A percentile compares a stretch with the other conserved stretches of the same genome.
These are phyloP conservation scores for Amiota mariae DNA, from an alignment of 2,888 invertebrate genomes.

Conservation along the genomic window DNA sequence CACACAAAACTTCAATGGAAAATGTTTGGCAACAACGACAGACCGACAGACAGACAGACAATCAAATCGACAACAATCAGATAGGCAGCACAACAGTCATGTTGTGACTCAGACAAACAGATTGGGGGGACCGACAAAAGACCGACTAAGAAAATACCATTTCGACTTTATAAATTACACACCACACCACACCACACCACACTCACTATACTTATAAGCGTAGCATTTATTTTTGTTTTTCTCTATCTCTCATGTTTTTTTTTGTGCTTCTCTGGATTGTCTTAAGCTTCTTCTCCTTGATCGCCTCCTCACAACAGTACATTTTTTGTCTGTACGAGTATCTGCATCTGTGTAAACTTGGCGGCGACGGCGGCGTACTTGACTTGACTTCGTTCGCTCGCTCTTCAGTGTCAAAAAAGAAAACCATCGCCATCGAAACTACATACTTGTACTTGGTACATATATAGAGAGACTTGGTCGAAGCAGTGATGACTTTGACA, in stretches of 20 bases:
- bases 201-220: too few relatives aligned
- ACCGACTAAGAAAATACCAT: background rate
- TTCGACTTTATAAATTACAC: slow-evolving; percentile 15
- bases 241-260: background rate
- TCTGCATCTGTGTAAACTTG: slow-evolving; percentile 22
- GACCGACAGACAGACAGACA: background rate
- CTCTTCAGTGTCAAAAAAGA: slow-evolving; percentile 21
- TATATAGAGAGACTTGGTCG: slow-evolving; percentile 12
- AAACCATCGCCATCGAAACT: background rate
- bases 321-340: slow-evolving; percentile 5
- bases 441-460: background rate
- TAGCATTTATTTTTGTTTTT: background rate
- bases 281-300: background rate
- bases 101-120: background rate
- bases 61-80: slow-evolving; percentile 20
- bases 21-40: background rate
- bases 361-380: slow-evolving; percentile 4
- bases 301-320: background rate
- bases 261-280: too few relatives aligned
- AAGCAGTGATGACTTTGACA: slow-evolving; percentile 19
- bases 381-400: background rate
- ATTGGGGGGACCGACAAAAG: too few relatives aligned
- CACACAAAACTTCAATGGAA: background rate
- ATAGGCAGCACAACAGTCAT: background rate
- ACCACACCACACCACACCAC: background rate